phyloP scores from a whole-genome alignment of 2,888 invertebrate genomes.

The Calephelis perditalis region DNA sequence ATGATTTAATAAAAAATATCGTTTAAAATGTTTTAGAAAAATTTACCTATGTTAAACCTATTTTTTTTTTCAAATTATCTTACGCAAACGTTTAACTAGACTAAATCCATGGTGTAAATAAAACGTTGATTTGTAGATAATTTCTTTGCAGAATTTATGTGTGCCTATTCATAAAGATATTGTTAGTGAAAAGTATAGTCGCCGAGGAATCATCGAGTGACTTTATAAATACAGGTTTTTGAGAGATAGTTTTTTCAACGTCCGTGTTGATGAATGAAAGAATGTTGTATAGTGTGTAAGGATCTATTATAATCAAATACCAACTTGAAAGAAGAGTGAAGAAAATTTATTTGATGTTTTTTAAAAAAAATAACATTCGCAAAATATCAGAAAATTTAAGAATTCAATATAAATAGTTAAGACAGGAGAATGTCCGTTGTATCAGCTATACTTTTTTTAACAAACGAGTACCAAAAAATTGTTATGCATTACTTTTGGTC shows the following conservation, averaged over 20 bases:
- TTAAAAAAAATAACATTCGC: too few species aligned
- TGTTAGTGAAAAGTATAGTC: conserved; percentile 42
- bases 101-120: conserved; percentile 58
- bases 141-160: conserved; percentile 63
- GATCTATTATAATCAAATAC: not conserved
- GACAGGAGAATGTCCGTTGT: too few species aligned
- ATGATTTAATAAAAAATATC: conserved; percentile 67
- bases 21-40: conserved; percentile 75
- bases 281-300: conserved; percentile 8
- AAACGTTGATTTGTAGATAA: conserved; percentile 56
- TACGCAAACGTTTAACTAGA: conserved; percentile 46
- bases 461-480: too few species aligned
- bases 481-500: too few species aligned
- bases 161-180: conserved; percentile 53
- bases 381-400: too few species aligned
- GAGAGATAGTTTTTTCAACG: not conserved
- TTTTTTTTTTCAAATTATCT: conserved; percentile 39
- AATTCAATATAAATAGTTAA: too few species aligned
- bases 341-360: not conserved
- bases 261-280: conserved; percentile 1
- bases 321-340: not conserved
- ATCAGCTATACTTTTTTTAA: too few species aligned
- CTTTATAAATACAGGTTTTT: conserved; percentile 7
- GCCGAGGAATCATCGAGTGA: conserved; percentile 38
- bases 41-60: conserved; percentile 74